Evolutionary conservation across 2,797 vertebrate species (phyloP), one percentile per base, ranked within the genome.

Genomic region (Scarus forsteni): DNA sequence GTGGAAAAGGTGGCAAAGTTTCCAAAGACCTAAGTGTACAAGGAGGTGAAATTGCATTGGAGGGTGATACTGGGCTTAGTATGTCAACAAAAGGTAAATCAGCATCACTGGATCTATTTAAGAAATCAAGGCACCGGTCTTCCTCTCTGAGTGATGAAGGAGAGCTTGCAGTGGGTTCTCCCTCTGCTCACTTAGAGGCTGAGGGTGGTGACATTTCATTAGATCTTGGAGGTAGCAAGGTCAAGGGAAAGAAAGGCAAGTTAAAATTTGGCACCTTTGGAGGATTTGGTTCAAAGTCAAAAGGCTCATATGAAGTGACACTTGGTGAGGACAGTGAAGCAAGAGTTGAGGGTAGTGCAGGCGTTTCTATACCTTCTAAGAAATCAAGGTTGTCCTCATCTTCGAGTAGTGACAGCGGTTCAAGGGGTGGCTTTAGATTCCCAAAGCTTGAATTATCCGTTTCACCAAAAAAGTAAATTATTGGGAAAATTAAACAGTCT

Each of bases 241-340:
- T 67, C 2, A 96, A 95, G 71, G 94, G 93, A 61, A 98, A 96
- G 75, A 95, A 94, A 9, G 92, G 94, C 65, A 96, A 96, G 81
- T 85, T 95, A 72, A 99, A 99, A 82, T 99, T 99, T 75, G 96
- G 97, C 58, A 99, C 98, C 12, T 98, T 99, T 69, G 97, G 96
- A 73, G 97, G 97, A 13, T 94, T 99, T 77, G 96, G 97, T 68
- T 94, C 97, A 56, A 98, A 96, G 89, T 95, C 94, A 73, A 98
- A 97, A 88, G 97, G 97, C 39, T 96, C 95, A 52, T 98, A 98
- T 72, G 97, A 99, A 93, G 97, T 99, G 68, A 94, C 97, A 0
- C 93, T 95, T n/a, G 96, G 94, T 16, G 96, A 96, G 5, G 96
- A 96, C 0, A 87, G 76, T 87, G 96, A 96, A 80, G 48, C 62